phyloP scores from a whole-genome alignment of 2,888 invertebrate genomes.

The Mycogona germanica region DNA sequence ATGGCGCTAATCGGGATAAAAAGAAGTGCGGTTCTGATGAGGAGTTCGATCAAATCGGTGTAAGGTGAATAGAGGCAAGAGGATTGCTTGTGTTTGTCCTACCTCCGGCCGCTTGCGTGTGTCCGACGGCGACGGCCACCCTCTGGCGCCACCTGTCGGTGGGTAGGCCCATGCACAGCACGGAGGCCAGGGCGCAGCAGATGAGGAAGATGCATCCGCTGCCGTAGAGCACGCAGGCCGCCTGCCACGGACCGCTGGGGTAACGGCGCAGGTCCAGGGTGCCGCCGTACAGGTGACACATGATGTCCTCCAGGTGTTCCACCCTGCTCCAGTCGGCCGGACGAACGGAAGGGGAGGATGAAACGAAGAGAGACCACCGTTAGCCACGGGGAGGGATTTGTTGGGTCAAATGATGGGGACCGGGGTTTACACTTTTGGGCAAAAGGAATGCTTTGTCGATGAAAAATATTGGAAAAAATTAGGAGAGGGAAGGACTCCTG shows the following conservation, averaged over 20 bases:
- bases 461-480: no score
- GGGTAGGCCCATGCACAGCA: slow-evolving; percentile 28
- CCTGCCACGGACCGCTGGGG: slow-evolving; percentile 31
- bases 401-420: no score
- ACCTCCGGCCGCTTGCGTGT: slow-evolving; percentile 32
- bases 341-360: no score
- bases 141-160: slow-evolving; percentile 26
- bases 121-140: slow-evolving; percentile 27
- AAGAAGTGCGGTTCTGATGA: no score
- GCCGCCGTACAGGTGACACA: slow-evolving; percentile 17
- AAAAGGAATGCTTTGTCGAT: no score
- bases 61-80: not conserved
- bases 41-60: not conserved
- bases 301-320: slow-evolving; percentile 16
- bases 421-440: no score
- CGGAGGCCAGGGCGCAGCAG: slow-evolving; percentile 29
- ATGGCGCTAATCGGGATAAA: no score
- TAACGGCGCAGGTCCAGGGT: slow-evolving; percentile 20
- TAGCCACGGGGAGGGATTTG: no score
- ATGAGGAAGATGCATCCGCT: slow-evolving; percentile 31
- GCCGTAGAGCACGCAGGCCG: slow-evolving; percentile 31
- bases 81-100: slow-evolving; percentile 14
- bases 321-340: slow-evolving; percentile 8
- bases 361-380: no score
- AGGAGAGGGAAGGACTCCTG: no score